phyloP scores from a whole-genome alignment of 2,113 vertebrate genomes.

The Podilymbus podiceps region DNA sequence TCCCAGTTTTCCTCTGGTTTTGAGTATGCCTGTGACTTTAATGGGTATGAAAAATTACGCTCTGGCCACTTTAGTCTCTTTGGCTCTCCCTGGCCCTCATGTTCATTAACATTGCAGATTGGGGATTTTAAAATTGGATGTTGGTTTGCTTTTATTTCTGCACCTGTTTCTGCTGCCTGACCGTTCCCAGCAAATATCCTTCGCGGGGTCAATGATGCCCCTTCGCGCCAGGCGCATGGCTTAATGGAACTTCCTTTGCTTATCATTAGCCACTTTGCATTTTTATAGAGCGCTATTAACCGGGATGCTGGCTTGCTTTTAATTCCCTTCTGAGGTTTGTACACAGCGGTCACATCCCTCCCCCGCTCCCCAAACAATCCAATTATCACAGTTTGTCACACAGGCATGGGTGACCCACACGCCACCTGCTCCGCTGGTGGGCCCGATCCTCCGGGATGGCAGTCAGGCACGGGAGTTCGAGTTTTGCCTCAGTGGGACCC shows the following conservation, averaged over 20 bases:
- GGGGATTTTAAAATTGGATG: not conserved
- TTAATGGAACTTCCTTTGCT: conserved; percentile 35
- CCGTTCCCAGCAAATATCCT: not conserved
- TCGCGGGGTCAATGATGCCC: not conserved
- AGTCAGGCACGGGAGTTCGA: not conserved
- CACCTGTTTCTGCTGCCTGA: conserved; percentile 47
- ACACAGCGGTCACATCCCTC: not conserved
- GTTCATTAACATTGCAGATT: conserved; percentile 26
- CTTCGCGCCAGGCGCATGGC: not conserved
- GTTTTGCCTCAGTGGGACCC: not conserved
- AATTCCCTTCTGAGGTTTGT: conserved; percentile 39
- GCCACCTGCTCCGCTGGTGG: not conserved
- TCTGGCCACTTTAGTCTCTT: not conserved
- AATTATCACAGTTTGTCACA: conserved; percentile 57
- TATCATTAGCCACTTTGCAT: conserved; percentile 41
- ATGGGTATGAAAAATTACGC: rapidly evolving
- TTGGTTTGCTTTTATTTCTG: conserved; percentile 33
- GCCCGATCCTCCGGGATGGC: not conserved
- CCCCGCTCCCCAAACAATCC: conserved; percentile 29
- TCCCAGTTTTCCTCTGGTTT: not conserved
- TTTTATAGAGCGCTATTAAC: conserved; percentile 26
- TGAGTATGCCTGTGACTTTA: not conserved
- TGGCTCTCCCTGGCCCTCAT: not conserved
- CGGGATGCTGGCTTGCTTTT: conserved; percentile 8
- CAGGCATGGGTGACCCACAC: not conserved